Evolutionary conservation across 2,113 vertebrate species (phyloP).

Genomic region (Ascaphus truei): DNA sequence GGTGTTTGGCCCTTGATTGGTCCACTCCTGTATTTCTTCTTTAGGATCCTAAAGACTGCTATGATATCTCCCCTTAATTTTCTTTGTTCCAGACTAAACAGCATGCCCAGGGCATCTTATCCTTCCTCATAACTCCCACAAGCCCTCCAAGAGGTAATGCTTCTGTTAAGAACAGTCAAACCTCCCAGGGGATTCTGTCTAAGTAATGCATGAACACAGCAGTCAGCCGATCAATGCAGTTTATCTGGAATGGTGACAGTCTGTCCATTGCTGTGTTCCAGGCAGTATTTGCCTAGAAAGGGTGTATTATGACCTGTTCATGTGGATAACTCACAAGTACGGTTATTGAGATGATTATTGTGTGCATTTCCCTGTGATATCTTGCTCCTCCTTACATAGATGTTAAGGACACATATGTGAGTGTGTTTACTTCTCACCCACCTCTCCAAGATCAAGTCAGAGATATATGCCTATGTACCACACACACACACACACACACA

Average conservation of each 20-base stretch:
- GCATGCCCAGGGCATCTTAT: not conserved
- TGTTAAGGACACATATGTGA: no score
- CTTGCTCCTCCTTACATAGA: no score
- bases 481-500: no score
- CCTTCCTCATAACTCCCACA: not conserved
- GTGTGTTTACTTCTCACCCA: no score
- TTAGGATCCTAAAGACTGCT: not conserved
- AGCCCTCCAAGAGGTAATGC: not conserved
- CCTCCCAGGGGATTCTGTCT: not conserved
- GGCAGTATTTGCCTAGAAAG: no score
- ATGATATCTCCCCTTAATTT: slow-evolving; percentile 5
- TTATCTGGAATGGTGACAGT: not conserved
- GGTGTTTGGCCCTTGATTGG: no score
- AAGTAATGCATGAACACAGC: not conserved
- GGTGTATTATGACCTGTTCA: no score
- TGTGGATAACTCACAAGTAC: no score
- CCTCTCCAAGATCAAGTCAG: no score
- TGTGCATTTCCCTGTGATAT: no score
- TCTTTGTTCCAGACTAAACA: slow-evolving; percentile 8
- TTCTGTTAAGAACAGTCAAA: not conserved
- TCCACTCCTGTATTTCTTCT: not conserved
- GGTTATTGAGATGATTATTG: no score
- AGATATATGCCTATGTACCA: no score
- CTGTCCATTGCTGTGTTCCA: not conserved
- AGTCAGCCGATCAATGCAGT: not conserved